Evolutionary conservation across 2,888 invertebrate species (phyloP).

Genomic region (Oligia fasciuncula): DNA sequence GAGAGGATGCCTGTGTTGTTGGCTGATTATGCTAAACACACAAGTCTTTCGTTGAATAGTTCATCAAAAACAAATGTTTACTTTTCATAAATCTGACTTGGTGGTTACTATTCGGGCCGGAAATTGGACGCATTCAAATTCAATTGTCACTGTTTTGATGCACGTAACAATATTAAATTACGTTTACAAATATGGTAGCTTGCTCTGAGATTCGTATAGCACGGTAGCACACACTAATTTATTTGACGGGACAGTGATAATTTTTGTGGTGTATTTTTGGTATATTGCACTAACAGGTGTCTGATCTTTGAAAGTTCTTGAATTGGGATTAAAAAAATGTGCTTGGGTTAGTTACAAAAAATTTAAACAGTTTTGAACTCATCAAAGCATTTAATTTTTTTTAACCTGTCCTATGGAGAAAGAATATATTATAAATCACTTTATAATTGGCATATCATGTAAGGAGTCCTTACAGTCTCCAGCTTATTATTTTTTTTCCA

Average conservation of each 20-base stretch:
- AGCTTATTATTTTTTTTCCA: neutral
- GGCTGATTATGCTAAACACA: neutral
- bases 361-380: too few species aligned
- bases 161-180: constrained; percentile 45
- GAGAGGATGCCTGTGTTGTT: neutral
- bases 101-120: constrained; percentile 10
- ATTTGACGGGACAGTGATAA: constrained; percentile 56
- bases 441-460: too few species aligned
- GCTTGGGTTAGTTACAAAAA: neutral
- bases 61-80: constrained; percentile 26
- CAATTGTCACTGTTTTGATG: constrained; percentile 60
- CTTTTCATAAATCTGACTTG: constrained; percentile 15
- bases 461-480: neutral
- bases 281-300: constrained; percentile 23
- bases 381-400: neutral
- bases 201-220: constrained; percentile 21
- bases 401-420: neutral
- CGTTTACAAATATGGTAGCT: constrained; percentile 32
- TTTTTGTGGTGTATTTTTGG: constrained; percentile 44
- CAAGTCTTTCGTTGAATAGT: neutral
- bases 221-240: constrained; percentile 35
- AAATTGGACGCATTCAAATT: constrained; percentile 48
- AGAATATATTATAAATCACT: neutral
- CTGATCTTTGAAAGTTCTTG: constrained; percentile 8
- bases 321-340: neutral